Evolutionary conservation across 2,797 vertebrate genomes (phyloP).

Genomic region (Pseudochaenichthys georgianus): DNA sequence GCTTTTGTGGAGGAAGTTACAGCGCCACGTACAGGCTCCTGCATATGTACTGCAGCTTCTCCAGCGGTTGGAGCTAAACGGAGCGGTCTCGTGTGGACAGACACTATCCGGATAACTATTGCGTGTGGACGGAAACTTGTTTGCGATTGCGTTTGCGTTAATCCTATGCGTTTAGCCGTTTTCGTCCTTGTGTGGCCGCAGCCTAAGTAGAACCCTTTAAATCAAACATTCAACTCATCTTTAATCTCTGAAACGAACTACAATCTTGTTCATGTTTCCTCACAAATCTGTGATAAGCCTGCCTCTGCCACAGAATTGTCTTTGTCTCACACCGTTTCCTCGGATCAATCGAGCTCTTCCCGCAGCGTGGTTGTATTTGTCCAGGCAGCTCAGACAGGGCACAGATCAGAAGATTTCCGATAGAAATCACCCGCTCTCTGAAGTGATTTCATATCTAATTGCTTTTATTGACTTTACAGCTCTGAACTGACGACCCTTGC

Average conservation of each 20-base stretch:
- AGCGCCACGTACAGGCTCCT: too few species aligned
- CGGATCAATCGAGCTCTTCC: conserved; percentile 50
- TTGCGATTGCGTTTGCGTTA: too few species aligned
- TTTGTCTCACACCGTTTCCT: conserved; percentile 50
- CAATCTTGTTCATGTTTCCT: conserved; percentile 14
- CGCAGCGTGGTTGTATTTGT: conserved; percentile 36
- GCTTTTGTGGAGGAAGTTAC: too few species aligned
- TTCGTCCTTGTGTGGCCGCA: too few species aligned
- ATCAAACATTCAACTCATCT: neutral
- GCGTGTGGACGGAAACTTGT: too few species aligned
- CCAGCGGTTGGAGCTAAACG: too few species aligned
- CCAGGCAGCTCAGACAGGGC: conserved; percentile 20
- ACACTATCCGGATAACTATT: too few species aligned
- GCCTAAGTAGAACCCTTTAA: neutral
- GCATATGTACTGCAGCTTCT: too few species aligned
- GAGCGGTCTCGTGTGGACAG: too few species aligned
- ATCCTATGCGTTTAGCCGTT: too few species aligned
- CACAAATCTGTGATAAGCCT: conserved; percentile 18
- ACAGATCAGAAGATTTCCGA: conserved; percentile 69
- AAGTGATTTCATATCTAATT: conserved; percentile 72
- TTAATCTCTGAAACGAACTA: neutral
- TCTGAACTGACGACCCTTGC: conserved; percentile 9
- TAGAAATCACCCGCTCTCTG: conserved; percentile 65
- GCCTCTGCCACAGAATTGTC: conserved; percentile 34
- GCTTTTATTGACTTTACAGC: conserved; percentile 70